Base-by-base conservation (phyloP, 2,888 invertebrate genomes). In the Harmothoe impar region DNA sequence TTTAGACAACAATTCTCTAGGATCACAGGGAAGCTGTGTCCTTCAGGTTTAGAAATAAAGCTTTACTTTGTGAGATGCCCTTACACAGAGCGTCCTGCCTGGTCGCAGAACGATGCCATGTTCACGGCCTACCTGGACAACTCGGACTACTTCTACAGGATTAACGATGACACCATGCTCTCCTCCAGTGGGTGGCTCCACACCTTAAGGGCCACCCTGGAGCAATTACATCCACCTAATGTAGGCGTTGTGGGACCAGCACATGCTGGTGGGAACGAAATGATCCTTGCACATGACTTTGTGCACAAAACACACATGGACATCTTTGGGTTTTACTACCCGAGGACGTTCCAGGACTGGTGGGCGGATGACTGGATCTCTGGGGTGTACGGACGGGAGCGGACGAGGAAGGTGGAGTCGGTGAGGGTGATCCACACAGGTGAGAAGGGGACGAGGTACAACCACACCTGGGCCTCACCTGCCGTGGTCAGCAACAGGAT, bases 51-150 rank as follows among this genome's bases (percentile, higher is more conserved):
- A 5, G 31, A 33, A 12, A 33, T 43, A 52, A 17, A 29, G 5
- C 91, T 93, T 3, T 91, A 92, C 33, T 81, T 93, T 25, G 90
- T 93, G 10, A 52, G 90, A 25, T 93, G 93, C 85, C 88, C 43
- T 10, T 92, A 93, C 81, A 54, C 31, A 17, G 89, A 90, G 17
- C 77, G 89, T 31, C 93, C 93, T 17, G 92, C 93, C 35, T 93
- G 93, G 93, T 92, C 93, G 15, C 93, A 93, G 91, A 93, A 93
- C 81, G 93, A 93, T 54, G 93, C 93, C 77, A 93, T 93, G 93
- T 91, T 93, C 84, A 92, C 90, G 25, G 93, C 93, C 12, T 93
- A 92, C 89, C 90, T 93, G 5, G 92, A 92, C 43, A 89, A 90
- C 43, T 56, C 68, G 7, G 92, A 91, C 0, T 93, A 92, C 78